These are phyloP conservation scores for Drosophila nigromelanica DNA, from an alignment of 1,140 invertebrate species.

Conservation along the genomic window DNA sequence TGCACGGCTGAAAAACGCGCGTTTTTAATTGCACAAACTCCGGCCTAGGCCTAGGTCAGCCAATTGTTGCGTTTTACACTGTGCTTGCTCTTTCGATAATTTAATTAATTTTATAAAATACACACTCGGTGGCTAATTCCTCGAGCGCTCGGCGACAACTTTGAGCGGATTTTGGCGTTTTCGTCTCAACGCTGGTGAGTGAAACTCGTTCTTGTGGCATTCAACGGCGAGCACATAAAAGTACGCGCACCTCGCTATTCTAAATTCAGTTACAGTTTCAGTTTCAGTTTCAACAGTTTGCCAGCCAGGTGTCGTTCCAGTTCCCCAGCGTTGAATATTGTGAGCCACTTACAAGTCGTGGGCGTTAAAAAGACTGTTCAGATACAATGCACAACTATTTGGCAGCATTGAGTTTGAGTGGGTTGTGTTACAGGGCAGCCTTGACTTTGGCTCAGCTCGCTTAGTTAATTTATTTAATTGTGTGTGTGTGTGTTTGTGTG, in stretches of 20 bases:
- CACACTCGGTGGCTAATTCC: neutral
- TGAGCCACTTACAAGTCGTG: slow-evolving; percentile 40
- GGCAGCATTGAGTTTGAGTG: slow-evolving; percentile 29
- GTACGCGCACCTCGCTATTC: slow-evolving; percentile 66
- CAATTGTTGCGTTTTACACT: neutral
- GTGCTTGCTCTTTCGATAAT: slow-evolving; percentile 29
- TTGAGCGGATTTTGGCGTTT: slow-evolving; percentile 44
- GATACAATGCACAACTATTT: neutral
- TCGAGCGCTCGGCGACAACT: slow-evolving; percentile 30
- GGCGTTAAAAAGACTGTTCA: slow-evolving; percentile 23
- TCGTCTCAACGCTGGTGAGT: slow-evolving; percentile 42
- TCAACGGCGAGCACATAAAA: slow-evolving; percentile 79
- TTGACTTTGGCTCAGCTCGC: slow-evolving; percentile 66
- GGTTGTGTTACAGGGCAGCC: slow-evolving; percentile 40
- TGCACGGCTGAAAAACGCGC: slow-evolving; percentile 42
- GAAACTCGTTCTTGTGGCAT: slow-evolving; percentile 79
- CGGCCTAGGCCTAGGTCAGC: slow-evolving; percentile 76
- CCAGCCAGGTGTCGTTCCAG: slow-evolving; percentile 14
- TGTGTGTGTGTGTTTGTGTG: neutral
- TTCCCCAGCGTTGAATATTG: slow-evolving; percentile 21
- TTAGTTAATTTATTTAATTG: slow-evolving; percentile 29
- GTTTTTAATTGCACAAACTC: slow-evolving; percentile 63
- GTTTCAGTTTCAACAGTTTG: slow-evolving; percentile 49
- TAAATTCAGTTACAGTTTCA: slow-evolving; percentile 76
- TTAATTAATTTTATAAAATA: slow-evolving; percentile 70